Base-by-base conservation (phyloP, 2,888 invertebrate species). In the Tricholauxania praeusta region DNA sequence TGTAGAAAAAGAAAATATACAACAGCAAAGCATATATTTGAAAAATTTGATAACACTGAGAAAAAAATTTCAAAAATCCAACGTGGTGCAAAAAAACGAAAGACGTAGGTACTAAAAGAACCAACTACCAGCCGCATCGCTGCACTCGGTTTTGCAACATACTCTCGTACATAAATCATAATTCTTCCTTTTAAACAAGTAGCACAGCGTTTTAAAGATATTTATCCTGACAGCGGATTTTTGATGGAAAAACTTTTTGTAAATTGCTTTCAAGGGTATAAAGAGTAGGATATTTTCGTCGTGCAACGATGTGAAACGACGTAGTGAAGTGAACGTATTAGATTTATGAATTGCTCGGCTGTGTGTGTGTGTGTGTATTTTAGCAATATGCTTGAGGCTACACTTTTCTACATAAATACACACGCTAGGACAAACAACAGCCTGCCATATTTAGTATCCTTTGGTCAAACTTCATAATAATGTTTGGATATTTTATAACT, bases 201-300 rank as follows among this genome's bases (percentile, higher is more conserved):
- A 47, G 63, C 49, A 7, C 12, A 47, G 17, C 51, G 80, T 84
- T 85, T 83, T 81, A 82, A 83, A 82, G 81, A 85, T 85, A 85
- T 84, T 84, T 85, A 85, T 85, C 81, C 83, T 85, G 85, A 84
- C 83, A 83, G 82, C 83, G 81, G 81, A 84, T 83, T 82, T 83
- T 82, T 85, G 83, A 85, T 82, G 84, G 82, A 84, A 84, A 85
- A 85, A 84, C 82, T 84, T 85, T n/a, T 85, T 82, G 82, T 85
- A 85, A 85, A 85, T 85, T 85, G 85, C 85, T 85, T 85, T 82
- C 80, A 77, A 77, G 76, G 71, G 74, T 72, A 76, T 78, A 7
- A 39, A n/a, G 15, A 62, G 60, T n/a, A n/a, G 32, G n/a, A 67
- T 19, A 17, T 17, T 5, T 48, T 64, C 22, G 48, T 15, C 49